Percentiles rank a stretch among this genome's conserved stretches.
Evolutionary conservation across 2,888 invertebrate species (phyloP).

Genomic region (Panopea generosa): DNA sequence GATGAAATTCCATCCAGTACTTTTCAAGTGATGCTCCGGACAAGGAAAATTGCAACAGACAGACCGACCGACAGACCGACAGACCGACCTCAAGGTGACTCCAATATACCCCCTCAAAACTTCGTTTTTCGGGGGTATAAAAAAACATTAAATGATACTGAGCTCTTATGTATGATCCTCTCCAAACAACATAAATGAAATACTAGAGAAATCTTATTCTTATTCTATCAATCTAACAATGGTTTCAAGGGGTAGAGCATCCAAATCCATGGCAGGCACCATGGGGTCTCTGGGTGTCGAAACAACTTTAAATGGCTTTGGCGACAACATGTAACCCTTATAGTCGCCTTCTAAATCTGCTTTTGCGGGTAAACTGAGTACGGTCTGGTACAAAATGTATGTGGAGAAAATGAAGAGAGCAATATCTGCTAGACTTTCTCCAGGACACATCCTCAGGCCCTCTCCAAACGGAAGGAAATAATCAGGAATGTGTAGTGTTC

Average conservation of each 20-base stretch:
- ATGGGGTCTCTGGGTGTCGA: slow-evolving; percentile 49
- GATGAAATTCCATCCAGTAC: too few relatives aligned
- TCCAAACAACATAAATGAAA: too few relatives aligned
- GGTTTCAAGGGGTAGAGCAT: slow-evolving; percentile 1
- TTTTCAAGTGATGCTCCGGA: too few relatives aligned
- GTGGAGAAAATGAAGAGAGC: slow-evolving; percentile 75
- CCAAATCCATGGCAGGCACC: neutral
- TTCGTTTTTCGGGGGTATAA: too few relatives aligned
- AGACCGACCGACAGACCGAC: too few relatives aligned
- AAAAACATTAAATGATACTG: too few relatives aligned
- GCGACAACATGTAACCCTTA: slow-evolving; percentile 64
- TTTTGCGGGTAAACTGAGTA: slow-evolving; percentile 44
- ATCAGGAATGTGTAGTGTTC: slow-evolving; percentile 72
- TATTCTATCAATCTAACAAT: slow-evolving; percentile 12
- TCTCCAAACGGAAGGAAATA: slow-evolving; percentile 75
- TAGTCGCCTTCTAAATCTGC: slow-evolving; percentile 67
- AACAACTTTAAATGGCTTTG: slow-evolving; percentile 66
- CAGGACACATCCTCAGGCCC: slow-evolving; percentile 73
- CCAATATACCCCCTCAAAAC: too few relatives aligned
- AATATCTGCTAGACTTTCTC: slow-evolving; percentile 74
- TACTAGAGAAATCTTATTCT: too few relatives aligned
- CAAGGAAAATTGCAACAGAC: too few relatives aligned
- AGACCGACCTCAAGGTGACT: too few relatives aligned
- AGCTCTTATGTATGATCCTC: too few relatives aligned
- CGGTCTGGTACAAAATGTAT: slow-evolving; percentile 71